Base-by-base conservation (phyloP, 2,797 vertebrate species). In the Siniperca undulata region DNA sequence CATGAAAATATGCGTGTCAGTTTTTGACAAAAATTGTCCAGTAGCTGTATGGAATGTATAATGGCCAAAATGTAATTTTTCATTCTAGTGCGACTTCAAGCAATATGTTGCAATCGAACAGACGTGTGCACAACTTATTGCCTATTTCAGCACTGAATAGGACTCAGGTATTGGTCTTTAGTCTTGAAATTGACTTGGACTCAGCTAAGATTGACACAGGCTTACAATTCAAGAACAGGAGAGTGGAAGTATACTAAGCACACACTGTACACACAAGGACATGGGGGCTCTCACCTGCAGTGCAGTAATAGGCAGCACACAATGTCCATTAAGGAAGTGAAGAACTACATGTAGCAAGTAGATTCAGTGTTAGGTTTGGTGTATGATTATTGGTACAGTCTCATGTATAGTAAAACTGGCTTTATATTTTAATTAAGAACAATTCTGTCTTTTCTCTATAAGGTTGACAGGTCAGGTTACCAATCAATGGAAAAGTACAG, bases 171-270 rank as follows among this genome's bases (percentile, higher is more conserved):
- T 61, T 61, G 58, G 71, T 82, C 65, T 58, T 74, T 67, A 58
- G 74, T 81, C 38, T 53, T 46, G 30, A 68, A 69, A 83, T 60
- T 74, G 79, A 84, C 62, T 71, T 70, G 69, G 65, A 76, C 70
- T 80, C 59, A 27, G 58, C 59, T 59, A 19, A 68, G 75, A 70
- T 70, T 36, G 36, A 36, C 36, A 36, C 36, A 36, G 53, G 69
- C 70, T 59, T 5, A 59, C 70, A 69, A 77, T 65, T 77, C 61
- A 68, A 38, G 67, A 62, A 34, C 20, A 34, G 24, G 61, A 74
- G 68, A 78, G 77, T 67, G 65, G 59, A 69, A 46, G 61, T 48
- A 11, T 66, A 24, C 59, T 16, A 19, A 59, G 30, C 65, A 12
- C 75, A 60, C 38, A 68, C 55, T 36, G 46, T 17, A 56, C 65